Percentiles rank a stretch among this genome's conserved stretches.
These are phyloP conservation scores for Diadophis punctatus DNA, from an alignment of 2,113 vertebrate species.

Conservation along the genomic window DNA sequence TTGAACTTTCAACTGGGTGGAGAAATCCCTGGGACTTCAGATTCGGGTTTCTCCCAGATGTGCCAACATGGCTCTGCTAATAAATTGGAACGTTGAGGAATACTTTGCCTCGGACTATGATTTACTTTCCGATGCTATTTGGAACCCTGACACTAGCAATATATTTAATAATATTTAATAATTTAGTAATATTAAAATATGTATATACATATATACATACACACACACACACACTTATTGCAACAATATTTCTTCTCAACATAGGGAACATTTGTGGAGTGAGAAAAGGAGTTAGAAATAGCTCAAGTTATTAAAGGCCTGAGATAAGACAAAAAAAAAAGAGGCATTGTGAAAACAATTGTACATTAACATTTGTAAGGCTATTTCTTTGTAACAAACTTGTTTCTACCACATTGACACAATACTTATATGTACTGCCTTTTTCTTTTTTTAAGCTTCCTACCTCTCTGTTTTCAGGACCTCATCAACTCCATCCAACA, in stretches of 20 bases:
- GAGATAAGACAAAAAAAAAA: neutral
- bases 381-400: neutral
- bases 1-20: too few relatives aligned
- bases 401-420: neutral
- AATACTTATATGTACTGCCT: neutral
- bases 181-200: neutral
- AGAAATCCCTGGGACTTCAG: too few relatives aligned
- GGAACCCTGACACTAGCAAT: too few relatives aligned
- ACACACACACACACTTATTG: neutral
- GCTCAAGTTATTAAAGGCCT: neutral
- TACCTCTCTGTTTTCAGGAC: neutral
- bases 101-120: too few relatives aligned
- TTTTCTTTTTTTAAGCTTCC: neutral
- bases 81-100: too few relatives aligned
- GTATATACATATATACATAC: neutral
- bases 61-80: too few relatives aligned
- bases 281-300: neutral
- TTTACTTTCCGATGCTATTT: too few relatives aligned
- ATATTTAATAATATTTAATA: too few relatives aligned
- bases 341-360: neutral
- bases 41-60: too few relatives aligned
- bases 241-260: neutral
- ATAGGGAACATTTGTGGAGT: neutral
- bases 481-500: neutral
- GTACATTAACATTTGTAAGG: neutral